These are phyloP conservation scores for Axea sp. DNA, from an alignment of 2,888 invertebrate species.

Conservation along the genomic window DNA sequence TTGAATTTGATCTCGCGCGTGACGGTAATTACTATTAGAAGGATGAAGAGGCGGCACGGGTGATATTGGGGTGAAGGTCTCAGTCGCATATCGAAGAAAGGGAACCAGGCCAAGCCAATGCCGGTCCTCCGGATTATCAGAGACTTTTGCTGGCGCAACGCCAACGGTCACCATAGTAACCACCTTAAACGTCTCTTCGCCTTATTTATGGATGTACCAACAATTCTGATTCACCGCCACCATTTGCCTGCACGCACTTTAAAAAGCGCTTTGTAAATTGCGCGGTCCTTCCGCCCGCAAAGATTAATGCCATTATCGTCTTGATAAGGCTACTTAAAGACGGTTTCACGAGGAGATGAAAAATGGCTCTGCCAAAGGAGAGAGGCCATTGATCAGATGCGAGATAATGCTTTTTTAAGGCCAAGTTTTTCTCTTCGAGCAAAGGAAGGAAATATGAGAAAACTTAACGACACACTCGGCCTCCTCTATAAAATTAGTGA, in stretches of 20 bases:
- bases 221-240: slow-evolving; percentile 65
- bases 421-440: neutral
- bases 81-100: slow-evolving; percentile 58
- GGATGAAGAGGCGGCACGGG: too few species aligned
- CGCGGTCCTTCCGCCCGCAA: slow-evolving; percentile 19
- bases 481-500: too few species aligned
- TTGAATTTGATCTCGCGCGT: too few species aligned
- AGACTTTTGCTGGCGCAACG: slow-evolving; percentile 71
- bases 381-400: slow-evolving; percentile 4
- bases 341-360: slow-evolving; percentile 5
- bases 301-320: slow-evolving; percentile 39
- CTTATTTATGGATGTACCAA: slow-evolving; percentile 65
- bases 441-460: neutral
- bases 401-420: neutral
- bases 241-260: slow-evolving; percentile 50
- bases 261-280: slow-evolving; percentile 45
- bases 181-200: slow-evolving; percentile 70
- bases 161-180: slow-evolving; percentile 75
- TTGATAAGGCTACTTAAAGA: slow-evolving; percentile 25
- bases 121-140: slow-evolving; percentile 73
- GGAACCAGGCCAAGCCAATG: slow-evolving; percentile 72
- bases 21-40: too few species aligned
- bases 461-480: too few species aligned
- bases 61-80: slow-evolving; percentile 74
- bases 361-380: neutral